Evolutionary conservation across 2,888 invertebrate species (phyloP).

Genomic region (Pollenia labialis): DNA sequence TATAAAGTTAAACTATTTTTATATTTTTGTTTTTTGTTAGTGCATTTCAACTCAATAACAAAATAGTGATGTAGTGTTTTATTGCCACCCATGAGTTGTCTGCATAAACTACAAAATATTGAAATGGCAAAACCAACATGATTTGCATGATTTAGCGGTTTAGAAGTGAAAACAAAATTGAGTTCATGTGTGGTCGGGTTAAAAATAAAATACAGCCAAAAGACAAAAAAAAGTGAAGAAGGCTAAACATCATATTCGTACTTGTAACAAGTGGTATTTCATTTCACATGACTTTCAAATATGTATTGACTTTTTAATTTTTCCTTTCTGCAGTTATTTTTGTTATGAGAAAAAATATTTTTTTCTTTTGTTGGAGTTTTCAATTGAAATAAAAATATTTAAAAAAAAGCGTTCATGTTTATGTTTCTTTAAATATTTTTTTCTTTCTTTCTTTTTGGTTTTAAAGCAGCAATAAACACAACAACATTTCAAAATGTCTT

Average conservation of each 20-base stretch:
- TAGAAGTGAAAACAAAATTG: constrained; percentile 64
- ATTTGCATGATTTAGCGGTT: constrained; percentile 72
- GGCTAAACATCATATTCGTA: constrained; percentile 28
- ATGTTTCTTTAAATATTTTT: neutral
- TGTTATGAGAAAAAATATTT: neutral
- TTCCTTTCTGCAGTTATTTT: neutral
- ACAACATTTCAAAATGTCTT: constrained; percentile 56
- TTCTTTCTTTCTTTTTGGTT: constrained; percentile 7
- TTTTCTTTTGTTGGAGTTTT: constrained; percentile 14
- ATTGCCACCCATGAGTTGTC: constrained; percentile 66
- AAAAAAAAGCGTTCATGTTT: constrained; percentile 12
- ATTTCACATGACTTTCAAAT: constrained; percentile 65
- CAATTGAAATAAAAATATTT: constrained; percentile 36
- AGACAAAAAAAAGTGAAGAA: neutral
- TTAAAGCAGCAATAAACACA: constrained; percentile 48
- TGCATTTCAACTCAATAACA: constrained; percentile 56
- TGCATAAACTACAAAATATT: constrained; percentile 50
- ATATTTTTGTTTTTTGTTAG: constrained; percentile 3
- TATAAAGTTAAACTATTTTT: constrained; percentile 29
- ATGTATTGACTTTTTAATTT: constrained; percentile 61
- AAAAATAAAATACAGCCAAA: constrained; percentile 20
- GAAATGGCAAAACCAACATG: constrained; percentile 50
- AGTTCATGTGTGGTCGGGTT: constrained; percentile 66
- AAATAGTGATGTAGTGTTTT: constrained; percentile 67
- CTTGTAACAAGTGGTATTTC: constrained; percentile 67